phyloP scores from a whole-genome alignment of 1,140 invertebrate species.

The Acromyrmex heyeri region DNA sequence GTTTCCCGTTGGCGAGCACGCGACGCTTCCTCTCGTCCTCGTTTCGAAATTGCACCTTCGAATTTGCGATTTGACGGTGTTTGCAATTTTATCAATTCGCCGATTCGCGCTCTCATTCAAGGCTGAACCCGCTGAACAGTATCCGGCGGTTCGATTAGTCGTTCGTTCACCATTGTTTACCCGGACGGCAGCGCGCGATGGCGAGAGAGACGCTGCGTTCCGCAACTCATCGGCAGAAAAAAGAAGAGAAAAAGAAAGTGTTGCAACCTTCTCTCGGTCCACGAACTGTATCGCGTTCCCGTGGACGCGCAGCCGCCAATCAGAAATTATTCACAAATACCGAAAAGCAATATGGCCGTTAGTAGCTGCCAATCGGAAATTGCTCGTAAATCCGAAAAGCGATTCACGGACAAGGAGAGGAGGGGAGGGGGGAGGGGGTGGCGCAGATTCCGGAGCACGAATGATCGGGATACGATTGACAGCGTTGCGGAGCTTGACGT shows the following conservation, averaged over 20 bases:
- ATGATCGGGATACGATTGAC: background rate
- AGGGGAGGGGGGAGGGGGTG: too few relatives aligned
- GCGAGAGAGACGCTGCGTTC: background rate
- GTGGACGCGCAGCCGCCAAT: conserved; percentile 28
- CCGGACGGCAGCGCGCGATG: background rate
- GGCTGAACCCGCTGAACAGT: background rate
- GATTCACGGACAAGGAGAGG: background rate
- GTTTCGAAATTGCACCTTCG: too few relatives aligned
- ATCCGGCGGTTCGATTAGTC: background rate
- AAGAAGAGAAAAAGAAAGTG: background rate
- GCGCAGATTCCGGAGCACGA: background rate
- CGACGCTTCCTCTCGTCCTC: too few relatives aligned
- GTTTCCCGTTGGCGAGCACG: background rate
- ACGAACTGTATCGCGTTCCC: background rate
- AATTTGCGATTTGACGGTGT: background rate
- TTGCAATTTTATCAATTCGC: background rate
- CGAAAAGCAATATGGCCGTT: conserved; percentile 39
- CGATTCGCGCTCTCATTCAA: background rate
- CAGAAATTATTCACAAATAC: conserved; percentile 25
- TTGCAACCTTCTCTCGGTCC: conserved; percentile 12
- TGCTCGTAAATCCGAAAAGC: background rate
- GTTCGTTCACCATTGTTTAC: conserved; percentile 5
- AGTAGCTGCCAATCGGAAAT: conserved; percentile 24
- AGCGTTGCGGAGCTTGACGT: background rate
- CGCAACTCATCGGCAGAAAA: background rate